Conservation (phyloP, 64 coral and sea anemone species). For the Montipora sp. region DNA sequence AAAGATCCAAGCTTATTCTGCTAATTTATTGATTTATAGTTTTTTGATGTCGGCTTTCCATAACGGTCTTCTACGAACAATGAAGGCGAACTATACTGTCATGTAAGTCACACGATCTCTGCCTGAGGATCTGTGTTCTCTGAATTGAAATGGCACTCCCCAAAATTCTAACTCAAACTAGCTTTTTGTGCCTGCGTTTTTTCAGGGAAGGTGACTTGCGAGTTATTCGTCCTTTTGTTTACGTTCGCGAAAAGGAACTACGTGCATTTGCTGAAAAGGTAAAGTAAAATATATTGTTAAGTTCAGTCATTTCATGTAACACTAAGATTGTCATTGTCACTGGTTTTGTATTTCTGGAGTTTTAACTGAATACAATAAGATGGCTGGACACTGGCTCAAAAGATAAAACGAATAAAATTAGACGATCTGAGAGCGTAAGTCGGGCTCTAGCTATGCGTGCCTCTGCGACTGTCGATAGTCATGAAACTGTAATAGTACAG, state of each 20-base stretch:
- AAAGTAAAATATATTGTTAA: slow-evolving; percentile 6
- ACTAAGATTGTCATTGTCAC: not conserved
- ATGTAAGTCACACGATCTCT: slow-evolving; percentile 55
- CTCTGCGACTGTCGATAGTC: too few species aligned
- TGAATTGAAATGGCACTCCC: too few species aligned
- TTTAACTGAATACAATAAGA: not conserved
- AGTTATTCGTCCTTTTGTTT: slow-evolving; percentile 91
- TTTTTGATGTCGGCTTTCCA: slow-evolving; percentile 99
- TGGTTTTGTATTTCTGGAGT: too few species aligned
- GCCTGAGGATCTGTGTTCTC: too few species aligned
- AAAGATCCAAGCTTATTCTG: not conserved
- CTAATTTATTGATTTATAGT: slow-evolving; percentile 37
- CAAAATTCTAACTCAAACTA: too few species aligned
- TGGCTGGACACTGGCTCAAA: not conserved
- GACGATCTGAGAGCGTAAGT: too few species aligned
- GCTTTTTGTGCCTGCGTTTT: not conserved
- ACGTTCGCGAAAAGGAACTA: slow-evolving; percentile 94
- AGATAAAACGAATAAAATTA: too few species aligned
- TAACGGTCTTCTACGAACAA: slow-evolving; percentile 92
- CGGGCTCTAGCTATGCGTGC: too few species aligned
- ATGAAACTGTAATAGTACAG: too few species aligned
- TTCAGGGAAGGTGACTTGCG: slow-evolving; percentile 88
- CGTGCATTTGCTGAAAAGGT: slow-evolving; percentile 95
- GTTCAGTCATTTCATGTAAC: not conserved
- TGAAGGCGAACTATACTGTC: slow-evolving; percentile 98